These are phyloP conservation scores for Zoanthus sansibaricus DNA, from an alignment of 92 coral and sea anemone genomes.

Conservation along the genomic window DNA sequence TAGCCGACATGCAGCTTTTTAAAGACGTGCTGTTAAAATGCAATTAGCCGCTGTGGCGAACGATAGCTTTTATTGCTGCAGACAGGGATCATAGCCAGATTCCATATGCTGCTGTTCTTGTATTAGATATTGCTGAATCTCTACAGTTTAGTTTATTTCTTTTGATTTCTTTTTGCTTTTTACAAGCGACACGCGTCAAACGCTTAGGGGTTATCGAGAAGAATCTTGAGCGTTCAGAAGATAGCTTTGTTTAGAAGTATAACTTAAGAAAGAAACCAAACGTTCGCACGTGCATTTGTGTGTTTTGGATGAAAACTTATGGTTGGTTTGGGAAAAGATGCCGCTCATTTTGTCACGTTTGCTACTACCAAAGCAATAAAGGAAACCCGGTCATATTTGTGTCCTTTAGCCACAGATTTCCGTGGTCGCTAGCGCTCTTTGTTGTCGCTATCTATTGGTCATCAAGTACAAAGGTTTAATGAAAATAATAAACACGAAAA, in stretches of 20 bases:
- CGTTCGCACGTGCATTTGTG: conserved; percentile 24
- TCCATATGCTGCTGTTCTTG: conserved; percentile 7
- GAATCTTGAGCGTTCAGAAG: conserved; percentile 33
- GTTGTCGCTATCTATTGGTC: conserved; percentile 8
- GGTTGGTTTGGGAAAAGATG: background rate
- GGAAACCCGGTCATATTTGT: background rate
- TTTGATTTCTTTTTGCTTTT: background rate
- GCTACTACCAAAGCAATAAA: background rate
- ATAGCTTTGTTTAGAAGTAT: conserved; percentile 6
- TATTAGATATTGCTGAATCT: conserved; percentile 31
- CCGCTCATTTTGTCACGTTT: background rate
- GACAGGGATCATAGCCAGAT: conserved; percentile 32
- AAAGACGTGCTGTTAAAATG: conserved; percentile 44
- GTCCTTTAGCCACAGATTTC: conserved; percentile 13
- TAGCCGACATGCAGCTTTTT: conserved; percentile 30
- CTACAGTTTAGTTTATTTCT: background rate
- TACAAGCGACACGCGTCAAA: conserved; percentile 33
- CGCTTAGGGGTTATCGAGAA: conserved; percentile 25
- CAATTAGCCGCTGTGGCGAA: conserved; percentile 11
- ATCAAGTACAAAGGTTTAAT: background rate
- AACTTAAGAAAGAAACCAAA: background rate
- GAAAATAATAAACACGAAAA: background rate
- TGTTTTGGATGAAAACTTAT: background rate
- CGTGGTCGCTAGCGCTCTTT: conserved; percentile 20
- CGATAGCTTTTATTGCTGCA: background rate